Evolutionary conservation across 2,888 invertebrate species (phyloP), one percentile per base, ranked within the genome.

Genomic region (Chalcis sispes): DNA sequence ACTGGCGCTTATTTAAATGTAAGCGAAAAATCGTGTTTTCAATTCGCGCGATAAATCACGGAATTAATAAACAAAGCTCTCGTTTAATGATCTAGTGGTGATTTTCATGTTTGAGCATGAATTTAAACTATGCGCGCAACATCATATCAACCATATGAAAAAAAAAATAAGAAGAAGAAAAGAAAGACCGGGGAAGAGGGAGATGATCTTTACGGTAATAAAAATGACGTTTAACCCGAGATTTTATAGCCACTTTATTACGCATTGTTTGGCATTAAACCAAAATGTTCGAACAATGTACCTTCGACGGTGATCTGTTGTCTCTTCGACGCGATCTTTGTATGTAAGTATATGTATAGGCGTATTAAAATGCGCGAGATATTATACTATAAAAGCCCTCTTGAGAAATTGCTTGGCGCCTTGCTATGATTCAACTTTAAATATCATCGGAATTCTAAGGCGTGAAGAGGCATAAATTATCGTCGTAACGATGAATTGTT

Each of bases 261-360:
- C 64, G 69, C 69, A 72, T 67, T 77, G 77, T 77, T 77, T 77
- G 72, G 77, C 72, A 56, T 72, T 32, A 64, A 59, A 77, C 64
- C 77, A 72, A 69, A 66, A 50, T 62, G 67, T 69, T 29, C 50
- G 62, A 69, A 64, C 69, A 77, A 72, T 77, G 65, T 70, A 46
- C 61, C 50, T 46, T 56, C 48, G 20, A 5, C 25, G 27, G 7
- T 74, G 73, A 74, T 74, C 69, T 46, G 52, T 69, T 48, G 46
- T 36, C 62, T 65, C 65, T 36, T 18, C 62, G 15, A 40, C 61
- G 36, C 23, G 10, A n/a, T 40, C 15, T n/a, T n/a, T 29, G 7
- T 52, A 36, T n/a, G n/a, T 15, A 46, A 15, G 20, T 20, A 20
- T 20, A 50, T 20, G 20, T 36, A 50, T 20, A 50, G 48, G 42